Evolutionary conservation across 2,888 invertebrate species (phyloP).

Genomic region (Cosmopolites sordidus): DNA sequence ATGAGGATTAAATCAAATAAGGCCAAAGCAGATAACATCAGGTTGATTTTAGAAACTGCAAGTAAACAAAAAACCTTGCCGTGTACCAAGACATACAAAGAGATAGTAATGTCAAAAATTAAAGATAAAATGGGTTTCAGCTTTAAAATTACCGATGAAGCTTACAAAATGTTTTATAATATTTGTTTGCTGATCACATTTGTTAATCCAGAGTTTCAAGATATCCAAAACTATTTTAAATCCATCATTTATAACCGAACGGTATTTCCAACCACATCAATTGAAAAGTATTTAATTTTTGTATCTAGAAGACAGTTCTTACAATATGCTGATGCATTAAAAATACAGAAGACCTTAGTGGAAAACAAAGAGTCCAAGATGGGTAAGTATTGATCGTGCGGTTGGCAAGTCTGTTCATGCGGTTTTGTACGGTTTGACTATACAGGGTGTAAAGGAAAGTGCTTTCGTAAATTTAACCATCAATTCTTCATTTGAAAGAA

Average conservation of each 20-base stretch:
- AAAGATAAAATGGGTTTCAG: constrained; percentile 34
- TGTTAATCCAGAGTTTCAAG: constrained; percentile 32
- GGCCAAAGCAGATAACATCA: constrained; percentile 32
- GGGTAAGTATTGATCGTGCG: neutral
- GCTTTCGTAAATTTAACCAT: too few relatives aligned
- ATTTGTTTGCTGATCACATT: constrained; percentile 38
- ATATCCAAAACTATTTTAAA: constrained; percentile 34
- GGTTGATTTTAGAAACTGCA: constrained; percentile 31
- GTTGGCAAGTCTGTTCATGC: too few relatives aligned
- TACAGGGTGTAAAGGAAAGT: too few relatives aligned
- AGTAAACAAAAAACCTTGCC: constrained; percentile 36
- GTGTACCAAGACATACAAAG: constrained; percentile 31
- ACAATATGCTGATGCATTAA: constrained; percentile 28
- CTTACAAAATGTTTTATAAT: constrained; percentile 33
- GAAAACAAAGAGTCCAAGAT: constrained; percentile 1
- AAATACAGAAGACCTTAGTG: constrained; percentile 4
- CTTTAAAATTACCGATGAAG: constrained; percentile 33
- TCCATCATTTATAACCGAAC: constrained; percentile 28
- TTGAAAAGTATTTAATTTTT: constrained; percentile 35
- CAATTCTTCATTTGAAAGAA: too few relatives aligned
- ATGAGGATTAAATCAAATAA: constrained; percentile 19
- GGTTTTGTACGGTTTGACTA: too few relatives aligned
- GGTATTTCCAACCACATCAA: constrained; percentile 32
- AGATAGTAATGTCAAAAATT: constrained; percentile 34
- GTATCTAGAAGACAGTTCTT: constrained; percentile 34